Evolutionary conservation across 2,888 invertebrate species (phyloP).

Genomic region (Drosophila flavopinicola): DNA sequence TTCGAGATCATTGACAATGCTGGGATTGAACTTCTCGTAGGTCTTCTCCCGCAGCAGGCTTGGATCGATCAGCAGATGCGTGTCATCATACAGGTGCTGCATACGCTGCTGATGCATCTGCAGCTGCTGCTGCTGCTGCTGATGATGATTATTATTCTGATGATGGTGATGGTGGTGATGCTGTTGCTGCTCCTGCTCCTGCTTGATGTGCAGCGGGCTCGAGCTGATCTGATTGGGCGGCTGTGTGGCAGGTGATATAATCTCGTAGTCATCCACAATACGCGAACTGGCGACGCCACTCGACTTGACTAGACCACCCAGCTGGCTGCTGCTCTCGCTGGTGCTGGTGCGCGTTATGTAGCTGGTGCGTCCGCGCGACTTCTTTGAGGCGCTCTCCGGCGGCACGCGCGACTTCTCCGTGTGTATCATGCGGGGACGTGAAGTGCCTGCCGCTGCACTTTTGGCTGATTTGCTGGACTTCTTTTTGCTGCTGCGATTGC

Average conservation of each 20-base stretch:
- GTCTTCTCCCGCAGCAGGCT: constrained; percentile 80
- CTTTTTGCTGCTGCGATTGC: constrained; percentile 56
- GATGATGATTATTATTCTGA: constrained; percentile 11
- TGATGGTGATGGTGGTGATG: constrained; percentile 31
- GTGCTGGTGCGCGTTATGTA: constrained; percentile 84
- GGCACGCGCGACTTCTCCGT: constrained; percentile 88
- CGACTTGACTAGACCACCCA: constrained; percentile 57
- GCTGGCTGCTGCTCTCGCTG: constrained; percentile 54
- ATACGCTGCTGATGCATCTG: constrained; percentile 66
- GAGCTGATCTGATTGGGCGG: constrained; percentile 82
- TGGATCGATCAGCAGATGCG: constrained; percentile 80
- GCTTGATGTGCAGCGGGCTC: constrained; percentile 81
- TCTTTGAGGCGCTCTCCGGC: constrained; percentile 84
- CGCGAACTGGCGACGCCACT: constrained; percentile 50
- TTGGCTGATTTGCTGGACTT: constrained; percentile 44
- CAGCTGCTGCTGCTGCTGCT: constrained; percentile 66
- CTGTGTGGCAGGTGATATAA: constrained; percentile 80
- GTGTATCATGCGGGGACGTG: constrained; percentile 91
- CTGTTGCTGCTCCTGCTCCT: constrained; percentile 71
- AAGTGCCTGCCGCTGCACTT: constrained; percentile 42
- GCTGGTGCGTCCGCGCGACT: constrained; percentile 86
- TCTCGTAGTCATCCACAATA: constrained; percentile 82
- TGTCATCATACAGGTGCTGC: constrained; percentile 82
- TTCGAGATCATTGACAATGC: constrained; percentile 83
- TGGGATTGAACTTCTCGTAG: constrained; percentile 82